These are phyloP conservation scores for Acrobasis suavella DNA, from an alignment of 2,888 invertebrate genomes.

Conservation along the genomic window DNA sequence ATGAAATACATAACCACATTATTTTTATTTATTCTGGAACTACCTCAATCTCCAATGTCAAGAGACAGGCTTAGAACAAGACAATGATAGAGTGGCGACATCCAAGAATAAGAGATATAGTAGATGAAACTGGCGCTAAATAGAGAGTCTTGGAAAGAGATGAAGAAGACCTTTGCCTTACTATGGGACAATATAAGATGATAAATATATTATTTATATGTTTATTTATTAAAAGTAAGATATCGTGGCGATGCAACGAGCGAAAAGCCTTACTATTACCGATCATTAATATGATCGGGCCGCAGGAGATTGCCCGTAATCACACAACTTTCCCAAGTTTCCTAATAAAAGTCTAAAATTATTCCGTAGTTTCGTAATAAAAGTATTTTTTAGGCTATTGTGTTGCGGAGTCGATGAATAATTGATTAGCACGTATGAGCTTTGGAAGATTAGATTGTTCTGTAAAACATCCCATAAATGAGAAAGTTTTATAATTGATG, in stretches of 20 bases:
- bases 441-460: background rate
- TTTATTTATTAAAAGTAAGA: background rate
- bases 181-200: too few relatives aligned
- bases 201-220: background rate
- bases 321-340: conserved; percentile 16
- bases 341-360: conserved; percentile 19
- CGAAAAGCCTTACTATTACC: conserved; percentile 14
- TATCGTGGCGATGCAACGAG: background rate
- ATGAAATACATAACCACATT: too few relatives aligned
- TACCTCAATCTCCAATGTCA: too few relatives aligned
- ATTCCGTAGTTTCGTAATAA: conserved; percentile 14
- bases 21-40: too few relatives aligned
- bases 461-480: background rate
- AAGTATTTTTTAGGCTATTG: conserved; percentile 4
- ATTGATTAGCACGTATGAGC: background rate
- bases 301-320: conserved; percentile 19
- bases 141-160: too few relatives aligned
- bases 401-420: conserved; percentile 10
- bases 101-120: too few relatives aligned
- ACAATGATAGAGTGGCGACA: too few relatives aligned
- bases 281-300: conserved; percentile 24
- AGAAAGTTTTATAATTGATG: too few relatives aligned
- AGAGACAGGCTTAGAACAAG: too few relatives aligned
- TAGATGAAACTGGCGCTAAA: too few relatives aligned
- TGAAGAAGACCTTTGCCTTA: too few relatives aligned